Evolutionary conservation across 2,888 invertebrate species (phyloP).

Genomic region (Aphidius colemani): DNA sequence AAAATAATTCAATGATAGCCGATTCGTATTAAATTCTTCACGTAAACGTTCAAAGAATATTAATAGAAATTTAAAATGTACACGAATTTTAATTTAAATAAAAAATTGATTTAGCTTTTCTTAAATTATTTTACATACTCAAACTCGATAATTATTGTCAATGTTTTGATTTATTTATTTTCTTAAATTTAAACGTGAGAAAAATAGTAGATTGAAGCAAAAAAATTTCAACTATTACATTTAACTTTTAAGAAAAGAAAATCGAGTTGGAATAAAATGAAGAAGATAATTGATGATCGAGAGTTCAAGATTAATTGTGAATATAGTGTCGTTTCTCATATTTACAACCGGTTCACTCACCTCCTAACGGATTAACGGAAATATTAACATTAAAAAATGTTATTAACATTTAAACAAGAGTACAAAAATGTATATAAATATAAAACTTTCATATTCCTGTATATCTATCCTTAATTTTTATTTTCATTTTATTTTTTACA

Average conservation of each 20-base stretch:
- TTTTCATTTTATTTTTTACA: background rate
- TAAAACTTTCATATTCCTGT: no score
- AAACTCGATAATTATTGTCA: background rate
- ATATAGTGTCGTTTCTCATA: slow-evolving; percentile 22
- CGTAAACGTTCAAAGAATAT: slow-evolving; percentile 22
- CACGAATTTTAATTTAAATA: background rate
- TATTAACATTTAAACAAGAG: slow-evolving; percentile 22
- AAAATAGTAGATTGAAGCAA: background rate
- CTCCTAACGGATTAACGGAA: slow-evolving; percentile 32
- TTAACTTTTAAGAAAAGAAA: slow-evolving; percentile 10
- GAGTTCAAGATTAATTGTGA: slow-evolving; percentile 25
- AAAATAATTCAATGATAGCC: slow-evolving; percentile 42
- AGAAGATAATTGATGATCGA: slow-evolving; percentile 20
- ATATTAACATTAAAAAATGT: slow-evolving; percentile 35
- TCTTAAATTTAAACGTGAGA: no score
- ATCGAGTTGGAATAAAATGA: slow-evolving; percentile 14
- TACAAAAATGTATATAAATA: no score
- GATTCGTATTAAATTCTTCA: slow-evolving; percentile 22
- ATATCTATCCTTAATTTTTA: no score
- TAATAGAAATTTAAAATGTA: background rate
- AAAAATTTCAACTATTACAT: slow-evolving; percentile 1
- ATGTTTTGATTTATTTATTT: background rate
- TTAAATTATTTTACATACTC: no score
- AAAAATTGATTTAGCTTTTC: background rate
- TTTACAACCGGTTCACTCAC: slow-evolving; percentile 30